Conservation (phyloP, 2,888 invertebrate species). For the Drosophila putrida region DNA sequence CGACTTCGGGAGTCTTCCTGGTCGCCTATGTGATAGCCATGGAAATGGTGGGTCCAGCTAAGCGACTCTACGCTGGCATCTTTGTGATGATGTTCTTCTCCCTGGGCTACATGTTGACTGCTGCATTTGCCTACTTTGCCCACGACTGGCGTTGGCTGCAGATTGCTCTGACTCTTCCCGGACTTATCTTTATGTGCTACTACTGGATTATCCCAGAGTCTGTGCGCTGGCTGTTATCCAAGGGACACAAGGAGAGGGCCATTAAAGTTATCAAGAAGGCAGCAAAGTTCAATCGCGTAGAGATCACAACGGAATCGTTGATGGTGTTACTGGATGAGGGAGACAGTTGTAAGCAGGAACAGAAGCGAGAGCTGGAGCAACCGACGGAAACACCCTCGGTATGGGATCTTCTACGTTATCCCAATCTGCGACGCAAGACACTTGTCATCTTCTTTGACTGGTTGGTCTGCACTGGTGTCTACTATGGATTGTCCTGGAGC, state of each 20-base stretch:
- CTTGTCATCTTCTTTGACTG: conserved; percentile 91
- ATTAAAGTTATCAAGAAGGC: conserved; percentile 88
- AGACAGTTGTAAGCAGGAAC: conserved; percentile 32
- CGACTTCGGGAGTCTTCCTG: conserved; percentile 91
- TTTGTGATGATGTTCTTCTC: conserved; percentile 92
- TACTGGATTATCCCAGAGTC: conserved; percentile 93
- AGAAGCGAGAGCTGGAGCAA: conserved; percentile 5
- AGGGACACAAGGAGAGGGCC: conserved; percentile 88
- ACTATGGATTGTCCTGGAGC: conserved; percentile 92
- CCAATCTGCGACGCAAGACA: conserved; percentile 88
- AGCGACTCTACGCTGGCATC: conserved; percentile 90
- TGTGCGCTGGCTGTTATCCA: conserved; percentile 89
- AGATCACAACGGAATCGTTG: conserved; percentile 87
- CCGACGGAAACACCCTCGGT: conserved; percentile 83
- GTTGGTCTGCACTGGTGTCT: conserved; percentile 92
- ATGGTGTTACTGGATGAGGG: conserved; percentile 86
- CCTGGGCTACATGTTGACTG: conserved; percentile 89
- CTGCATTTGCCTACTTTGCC: conserved; percentile 89
- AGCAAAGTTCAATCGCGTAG: conserved; percentile 89
- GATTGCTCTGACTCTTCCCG: conserved; percentile 90
- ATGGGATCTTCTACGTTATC: conserved; percentile 88
- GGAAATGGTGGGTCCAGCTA: conserved; percentile 91
- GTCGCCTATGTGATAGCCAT: conserved; percentile 92
- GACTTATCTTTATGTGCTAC: conserved; percentile 89
- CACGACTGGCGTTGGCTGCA: conserved; percentile 90